These are phyloP conservation scores for Galeopsomyia nigrocyanea DNA, from an alignment of 2,888 invertebrate species.

Conservation along the genomic window DNA sequence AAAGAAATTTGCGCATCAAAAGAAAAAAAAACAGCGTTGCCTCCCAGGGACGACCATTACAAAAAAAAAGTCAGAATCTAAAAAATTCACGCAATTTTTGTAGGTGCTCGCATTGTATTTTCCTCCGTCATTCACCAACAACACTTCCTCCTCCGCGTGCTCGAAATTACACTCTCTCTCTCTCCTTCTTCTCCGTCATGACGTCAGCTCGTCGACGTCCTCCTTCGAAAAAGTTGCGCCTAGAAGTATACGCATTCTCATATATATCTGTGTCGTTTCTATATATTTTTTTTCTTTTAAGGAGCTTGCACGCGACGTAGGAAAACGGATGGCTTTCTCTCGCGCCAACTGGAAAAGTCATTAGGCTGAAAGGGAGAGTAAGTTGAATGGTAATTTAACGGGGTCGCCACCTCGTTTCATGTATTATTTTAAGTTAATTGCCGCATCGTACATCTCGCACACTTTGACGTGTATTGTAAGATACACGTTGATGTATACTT, in stretches of 20 bases:
- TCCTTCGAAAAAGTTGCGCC: neutral
- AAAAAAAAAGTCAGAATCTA: no score
- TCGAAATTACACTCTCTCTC: no score
- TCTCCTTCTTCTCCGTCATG: neutral
- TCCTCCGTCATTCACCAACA: no score
- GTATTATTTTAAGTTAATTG: conserved; percentile 12
- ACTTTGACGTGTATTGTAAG: neutral
- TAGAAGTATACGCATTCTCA: neutral
- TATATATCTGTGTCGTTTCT: neutral
- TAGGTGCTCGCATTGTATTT: no score
- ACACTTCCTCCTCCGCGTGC: no score
- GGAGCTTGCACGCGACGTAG: neutral
- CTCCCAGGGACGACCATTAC: no score
- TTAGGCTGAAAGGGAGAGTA: conserved; percentile 23
- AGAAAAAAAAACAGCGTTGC: no score
- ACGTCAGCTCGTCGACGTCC: conserved; percentile 13
- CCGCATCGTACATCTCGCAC: neutral
- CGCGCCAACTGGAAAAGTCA: conserved; percentile 20
- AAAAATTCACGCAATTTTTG: no score
- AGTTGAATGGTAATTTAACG: conserved; percentile 7
- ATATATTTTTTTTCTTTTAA: neutral
- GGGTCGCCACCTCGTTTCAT: neutral
- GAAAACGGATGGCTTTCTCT: conserved; percentile 14
- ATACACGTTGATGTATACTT: neutral
- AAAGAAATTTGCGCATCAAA: no score